These are phyloP conservation scores for Peribatodes rhomboidaria DNA, from an alignment of 2,888 invertebrate species.

Conservation along the genomic window DNA sequence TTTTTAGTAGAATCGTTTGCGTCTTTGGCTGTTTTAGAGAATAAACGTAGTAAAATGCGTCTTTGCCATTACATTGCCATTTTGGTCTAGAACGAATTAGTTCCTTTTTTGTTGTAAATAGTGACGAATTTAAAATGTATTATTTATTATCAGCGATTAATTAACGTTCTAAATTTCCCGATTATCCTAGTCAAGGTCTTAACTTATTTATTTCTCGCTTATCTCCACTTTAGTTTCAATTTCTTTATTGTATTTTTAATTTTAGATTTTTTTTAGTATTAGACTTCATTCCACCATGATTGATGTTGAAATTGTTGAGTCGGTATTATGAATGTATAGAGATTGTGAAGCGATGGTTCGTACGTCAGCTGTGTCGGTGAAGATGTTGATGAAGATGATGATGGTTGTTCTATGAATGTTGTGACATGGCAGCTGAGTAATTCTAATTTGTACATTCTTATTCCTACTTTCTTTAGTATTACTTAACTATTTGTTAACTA, in stretches of 20 bases:
- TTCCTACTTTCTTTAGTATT: conserved; percentile 81
- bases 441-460: conserved; percentile 74
- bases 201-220: conserved; percentile 79
- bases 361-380: conserved; percentile 39
- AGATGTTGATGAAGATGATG: conserved; percentile 39
- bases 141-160: conserved; percentile 76
- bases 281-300: conserved; percentile 74
- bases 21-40: conserved; percentile 75
- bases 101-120: conserved; percentile 85
- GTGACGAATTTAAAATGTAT: conserved; percentile 80
- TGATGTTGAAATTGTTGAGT: conserved; percentile 74
- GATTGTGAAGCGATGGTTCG: conserved; percentile 48
- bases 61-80: conserved; percentile 86
- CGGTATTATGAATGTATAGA: conserved; percentile 50
- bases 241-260: conserved; percentile 72
- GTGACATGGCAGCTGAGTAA: conserved; percentile 65
- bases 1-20: conserved; percentile 61
- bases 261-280: conserved; percentile 69
- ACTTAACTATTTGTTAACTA: conserved; percentile 83
- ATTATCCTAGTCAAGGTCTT: conserved; percentile 84
- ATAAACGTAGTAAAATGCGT: conserved; percentile 70
- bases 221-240: conserved; percentile 71
- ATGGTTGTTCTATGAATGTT: conserved; percentile 50
- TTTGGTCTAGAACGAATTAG: conserved; percentile 83
- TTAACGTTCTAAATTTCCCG: conserved; percentile 77